phyloP scores from a whole-genome alignment of 2,113 vertebrate genomes.

The Mirza zaza region DNA sequence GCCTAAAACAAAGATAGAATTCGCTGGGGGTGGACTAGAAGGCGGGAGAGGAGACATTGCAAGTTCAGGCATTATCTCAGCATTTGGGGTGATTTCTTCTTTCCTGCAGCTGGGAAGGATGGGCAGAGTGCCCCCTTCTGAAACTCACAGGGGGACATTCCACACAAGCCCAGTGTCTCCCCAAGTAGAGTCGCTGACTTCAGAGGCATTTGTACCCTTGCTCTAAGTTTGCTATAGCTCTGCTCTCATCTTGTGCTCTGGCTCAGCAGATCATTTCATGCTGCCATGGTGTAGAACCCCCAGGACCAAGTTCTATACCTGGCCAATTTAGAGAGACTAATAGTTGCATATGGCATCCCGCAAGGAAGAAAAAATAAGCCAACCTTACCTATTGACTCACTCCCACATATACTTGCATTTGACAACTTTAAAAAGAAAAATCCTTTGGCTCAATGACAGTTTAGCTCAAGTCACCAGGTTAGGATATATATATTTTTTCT shows the following conservation, averaged over 20 bases:
- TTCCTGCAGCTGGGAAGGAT: conserved; percentile 57
- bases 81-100: conserved; percentile 53
- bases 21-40: conserved; percentile 57
- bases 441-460: background rate
- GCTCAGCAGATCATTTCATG: background rate
- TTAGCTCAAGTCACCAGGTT: conserved; percentile 62
- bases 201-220: background rate
- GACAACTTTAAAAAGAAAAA: background rate
- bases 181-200: background rate
- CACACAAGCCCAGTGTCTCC: background rate
- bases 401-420: conserved; percentile 56
- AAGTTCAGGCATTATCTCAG: conserved; percentile 74
- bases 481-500: conserved; percentile 66
- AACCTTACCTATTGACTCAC: conserved; percentile 56
- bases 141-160: background rate
- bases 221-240: background rate
- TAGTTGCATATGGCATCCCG: conserved; percentile 11
- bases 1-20: conserved; percentile 74
- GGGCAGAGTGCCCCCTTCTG: background rate
- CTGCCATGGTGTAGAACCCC: background rate
- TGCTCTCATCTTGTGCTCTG: background rate
- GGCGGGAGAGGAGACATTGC: background rate
- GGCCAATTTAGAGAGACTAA: conserved; percentile 53
- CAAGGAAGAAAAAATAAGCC: conserved; percentile 54
- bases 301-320: conserved; percentile 4